Evolutionary conservation across 2,888 invertebrate species (phyloP), one percentile per base, ranked within the genome.

Genomic region (Catonia carolina): DNA sequence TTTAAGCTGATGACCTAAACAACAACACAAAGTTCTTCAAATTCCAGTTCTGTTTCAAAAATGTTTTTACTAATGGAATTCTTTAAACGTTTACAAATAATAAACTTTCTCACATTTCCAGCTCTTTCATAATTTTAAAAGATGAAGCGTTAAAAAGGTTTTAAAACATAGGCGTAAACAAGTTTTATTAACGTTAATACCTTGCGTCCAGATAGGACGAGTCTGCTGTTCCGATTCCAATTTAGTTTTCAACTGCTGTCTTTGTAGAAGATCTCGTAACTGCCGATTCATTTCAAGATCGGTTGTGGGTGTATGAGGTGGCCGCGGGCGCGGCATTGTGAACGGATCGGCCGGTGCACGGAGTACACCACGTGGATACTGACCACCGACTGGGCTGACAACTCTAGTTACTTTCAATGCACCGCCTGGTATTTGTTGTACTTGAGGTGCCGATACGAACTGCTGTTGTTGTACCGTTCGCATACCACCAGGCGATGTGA

Each of bases 251-350:
- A 75, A 78, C 59, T 87, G 85, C 66, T 87, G 88, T 50, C 87
- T 76, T 69, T 90, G 89, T 55, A 92, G 75, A 61, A 92, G 73
- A 69, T 91, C 90, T 23, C 91, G 75, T 42, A 92, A 75, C 68
- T 93, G 92, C 3, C 86, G 77, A 67, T 86, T 86, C 68, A 84
- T 77, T 66, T 81, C 80, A 55, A 66, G 68, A 59, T 60, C 58
- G 15, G 50, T 60, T 42, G 60, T 61, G 49, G 41, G 64, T 59
- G 45, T 60, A 53, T 71, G 55, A 74, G 69, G 36, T 74, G 74
- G 36, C 74, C 73, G 64, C 33, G 63, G 63, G 47, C 61, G 56
- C 45, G 14, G 49, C 31, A 12, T 17, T n/a, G 41, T 2, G 8
- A 18, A 33, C 2, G 22, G 47, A 6, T 35, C 17, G 35, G 53